These are phyloP conservation scores for rat (Rattus norvegicus) DNA, from an alignment of 2,113 vertebrate species.

Conservation along the genomic window GRCr8 NC_086036.1:79374001-79374500, in stretches of 20 bases:
- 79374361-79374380: rapidly evolving
- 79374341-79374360: rapidly evolving
- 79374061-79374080: neutral
- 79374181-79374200: neutral
- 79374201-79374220: neutral
- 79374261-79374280: neutral
- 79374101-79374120: neutral
- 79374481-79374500: rapidly evolving
- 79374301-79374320: neutral
- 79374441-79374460: rapidly evolving
- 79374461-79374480: neutral
- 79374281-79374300: neutral
- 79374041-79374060: neutral
- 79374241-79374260: neutral
- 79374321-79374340: neutral
- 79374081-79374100: neutral
- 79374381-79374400: rapidly evolving
- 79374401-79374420: rapidly evolving
- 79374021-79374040: neutral
- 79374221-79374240: neutral
- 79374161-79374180: neutral
- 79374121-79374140: neutral
- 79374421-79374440: neutral
- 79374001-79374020: too few species aligned
- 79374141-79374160: neutral